Conservation (phyloP, 2,797 vertebrate species). For the Sandelia bainsii region DNA sequence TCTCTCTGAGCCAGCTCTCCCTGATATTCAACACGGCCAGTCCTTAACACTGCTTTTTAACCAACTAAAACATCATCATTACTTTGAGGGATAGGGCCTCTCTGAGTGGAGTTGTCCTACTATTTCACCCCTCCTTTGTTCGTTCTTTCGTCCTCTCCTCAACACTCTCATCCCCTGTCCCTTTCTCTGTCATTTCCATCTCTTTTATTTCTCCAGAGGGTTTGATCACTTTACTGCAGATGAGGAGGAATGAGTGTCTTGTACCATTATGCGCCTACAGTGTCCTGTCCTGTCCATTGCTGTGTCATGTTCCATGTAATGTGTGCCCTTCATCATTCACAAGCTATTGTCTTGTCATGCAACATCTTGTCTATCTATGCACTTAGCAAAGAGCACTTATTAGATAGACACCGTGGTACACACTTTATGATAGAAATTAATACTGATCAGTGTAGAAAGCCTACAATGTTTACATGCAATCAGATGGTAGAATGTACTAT, state of each 20-base stretch:
- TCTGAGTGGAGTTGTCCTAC: slow-evolving; percentile 77
- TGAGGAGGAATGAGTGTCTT: slow-evolving; percentile 72
- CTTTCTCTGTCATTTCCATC: slow-evolving; percentile 58
- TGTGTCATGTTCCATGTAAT: slow-evolving; percentile 62
- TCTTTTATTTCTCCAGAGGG: slow-evolving; percentile 76
- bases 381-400: slow-evolving; percentile 45
- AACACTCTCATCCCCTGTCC: slow-evolving; percentile 47
- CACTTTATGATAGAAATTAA: not conserved
- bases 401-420: slow-evolving; percentile 24
- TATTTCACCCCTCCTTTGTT: slow-evolving; percentile 72
- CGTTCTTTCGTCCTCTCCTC: slow-evolving; percentile 63
- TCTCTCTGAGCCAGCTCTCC: slow-evolving; percentile 67
- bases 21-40: slow-evolving; percentile 70
- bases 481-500: no score
- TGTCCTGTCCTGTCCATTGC: slow-evolving; percentile 60
- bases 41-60: slow-evolving; percentile 85
- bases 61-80: slow-evolving; percentile 86
- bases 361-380: slow-evolving; percentile 43
- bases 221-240: slow-evolving; percentile 69
- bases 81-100: slow-evolving; percentile 82
- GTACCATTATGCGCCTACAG: slow-evolving; percentile 60
- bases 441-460: no score
- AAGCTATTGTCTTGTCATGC: slow-evolving; percentile 62
- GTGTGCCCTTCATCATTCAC: slow-evolving; percentile 74
- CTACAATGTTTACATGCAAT: no score